These are phyloP conservation scores for Tetragnatha versicolor DNA, from an alignment of 1,140 invertebrate species.

Conservation along the genomic window DNA sequence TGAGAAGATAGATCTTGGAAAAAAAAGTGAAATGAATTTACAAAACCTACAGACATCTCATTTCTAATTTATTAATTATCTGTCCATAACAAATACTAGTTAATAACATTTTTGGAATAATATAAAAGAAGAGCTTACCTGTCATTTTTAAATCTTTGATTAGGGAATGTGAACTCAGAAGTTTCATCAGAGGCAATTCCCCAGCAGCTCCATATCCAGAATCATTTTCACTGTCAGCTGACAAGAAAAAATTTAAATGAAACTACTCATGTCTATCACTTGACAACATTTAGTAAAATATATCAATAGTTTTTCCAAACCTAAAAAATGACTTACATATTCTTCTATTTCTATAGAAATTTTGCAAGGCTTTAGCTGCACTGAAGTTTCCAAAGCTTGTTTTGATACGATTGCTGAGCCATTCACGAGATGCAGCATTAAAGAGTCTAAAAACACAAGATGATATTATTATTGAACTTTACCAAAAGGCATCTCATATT, in stretches of 20 bases:
- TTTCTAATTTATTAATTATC: background rate
- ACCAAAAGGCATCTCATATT: background rate
- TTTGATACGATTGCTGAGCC: slow-evolving; percentile 57
- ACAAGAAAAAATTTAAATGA: background rate
- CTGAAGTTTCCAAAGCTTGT: slow-evolving; percentile 57
- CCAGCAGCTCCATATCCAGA: slow-evolving; percentile 52
- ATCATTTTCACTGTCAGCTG: slow-evolving; percentile 57
- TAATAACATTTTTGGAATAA: background rate
- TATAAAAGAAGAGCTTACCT: slow-evolving; percentile 3
- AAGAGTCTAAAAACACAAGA: slow-evolving; percentile 17
- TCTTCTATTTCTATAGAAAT: slow-evolving; percentile 38
- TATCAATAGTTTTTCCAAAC: background rate
- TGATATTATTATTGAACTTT: background rate
- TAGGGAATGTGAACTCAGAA: slow-evolving; percentile 37
- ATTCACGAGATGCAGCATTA: slow-evolving; percentile 55
- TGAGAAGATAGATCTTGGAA: slow-evolving; percentile 55
- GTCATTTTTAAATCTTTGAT: slow-evolving; percentile 42
- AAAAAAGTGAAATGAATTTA: slow-evolving; percentile 7
- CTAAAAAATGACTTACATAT: slow-evolving; percentile 42
- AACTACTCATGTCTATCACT: too few species aligned
- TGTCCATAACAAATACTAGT: background rate
- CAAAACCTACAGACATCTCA: background rate
- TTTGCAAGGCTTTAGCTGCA: slow-evolving; percentile 55
- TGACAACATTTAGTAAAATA: too few species aligned
- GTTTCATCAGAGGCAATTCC: slow-evolving; percentile 39